Conservation (phyloP, 2,113 vertebrate species). For the Thunnus maccoyii region DNA sequence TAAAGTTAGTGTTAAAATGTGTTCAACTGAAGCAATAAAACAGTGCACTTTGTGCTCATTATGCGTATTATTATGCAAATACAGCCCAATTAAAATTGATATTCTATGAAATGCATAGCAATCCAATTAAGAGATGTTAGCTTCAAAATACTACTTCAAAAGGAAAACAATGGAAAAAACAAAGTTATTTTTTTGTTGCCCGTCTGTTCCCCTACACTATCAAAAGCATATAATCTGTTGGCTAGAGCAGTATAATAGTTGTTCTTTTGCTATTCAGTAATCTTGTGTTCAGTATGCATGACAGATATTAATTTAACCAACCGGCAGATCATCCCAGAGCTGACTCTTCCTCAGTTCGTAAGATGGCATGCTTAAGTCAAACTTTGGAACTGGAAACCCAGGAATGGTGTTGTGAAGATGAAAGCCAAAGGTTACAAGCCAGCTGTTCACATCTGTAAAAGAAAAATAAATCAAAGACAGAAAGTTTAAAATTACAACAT, state of each 20-base stretch:
- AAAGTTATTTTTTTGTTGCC: not conserved
- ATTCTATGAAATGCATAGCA: constrained; percentile 46
- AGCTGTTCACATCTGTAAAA: constrained; percentile 95
- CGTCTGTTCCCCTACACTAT: not conserved
- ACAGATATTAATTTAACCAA: constrained; percentile 78
- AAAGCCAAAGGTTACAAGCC: constrained; percentile 98
- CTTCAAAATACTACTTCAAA: constrained; percentile 46
- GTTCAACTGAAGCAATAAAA: constrained; percentile 34
- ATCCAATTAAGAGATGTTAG: constrained; percentile 53
- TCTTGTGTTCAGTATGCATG: not conserved
- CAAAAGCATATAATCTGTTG: not conserved
- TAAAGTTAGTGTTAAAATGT: constrained; percentile 40
- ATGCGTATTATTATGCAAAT: constrained; percentile 67
- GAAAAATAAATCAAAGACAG: not conserved
- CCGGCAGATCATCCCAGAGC: constrained; percentile 96
- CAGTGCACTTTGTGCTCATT: constrained; percentile 19
- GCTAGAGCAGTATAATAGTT: not conserved
- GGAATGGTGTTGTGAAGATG: constrained; percentile 99
- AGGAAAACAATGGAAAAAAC: constrained; percentile 21
- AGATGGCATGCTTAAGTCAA: constrained; percentile 93
- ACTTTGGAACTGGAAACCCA: constrained; percentile 94
- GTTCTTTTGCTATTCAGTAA: not conserved
- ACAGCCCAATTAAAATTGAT: constrained; percentile 69
- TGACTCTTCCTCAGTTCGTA: constrained; percentile 96
- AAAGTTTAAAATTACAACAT: not conserved